These are phyloP conservation scores for Heptranchias perlo DNA, from an alignment of 2,113 vertebrate genomes.

Conservation along the genomic window DNA sequence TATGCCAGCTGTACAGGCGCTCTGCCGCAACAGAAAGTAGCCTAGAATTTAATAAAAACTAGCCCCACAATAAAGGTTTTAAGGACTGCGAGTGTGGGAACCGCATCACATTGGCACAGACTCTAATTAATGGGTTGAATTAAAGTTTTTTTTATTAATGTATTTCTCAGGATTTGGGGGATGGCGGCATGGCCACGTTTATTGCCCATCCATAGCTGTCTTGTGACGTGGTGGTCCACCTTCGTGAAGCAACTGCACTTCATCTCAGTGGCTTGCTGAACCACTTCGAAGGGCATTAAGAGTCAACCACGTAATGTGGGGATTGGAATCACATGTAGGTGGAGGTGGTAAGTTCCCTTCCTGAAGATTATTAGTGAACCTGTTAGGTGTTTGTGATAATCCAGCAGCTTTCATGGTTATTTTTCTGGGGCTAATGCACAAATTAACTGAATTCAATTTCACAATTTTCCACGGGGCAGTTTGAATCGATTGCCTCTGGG, in stretches of 20 bases:
- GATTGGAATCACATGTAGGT: not conserved
- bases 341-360: not conserved
- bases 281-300: not conserved
- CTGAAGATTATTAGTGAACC: not conserved
- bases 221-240: not conserved
- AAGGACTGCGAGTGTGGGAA: not conserved
- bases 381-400: not conserved
- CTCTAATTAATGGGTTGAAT: not conserved
- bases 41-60: not conserved
- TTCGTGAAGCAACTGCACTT: not conserved
- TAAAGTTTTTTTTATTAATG: too few relatives aligned
- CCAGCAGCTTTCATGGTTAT: not conserved
- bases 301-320: not conserved
- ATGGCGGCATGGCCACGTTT: not conserved
- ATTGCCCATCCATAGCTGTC: not conserved
- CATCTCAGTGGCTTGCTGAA: not conserved
- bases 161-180: not conserved
- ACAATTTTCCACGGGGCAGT: not conserved
- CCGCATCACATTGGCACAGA: not conserved
- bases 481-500: not conserved
- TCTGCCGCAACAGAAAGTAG: too few relatives aligned
- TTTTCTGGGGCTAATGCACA: not conserved
- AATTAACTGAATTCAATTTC: not conserved
- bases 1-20: not conserved
- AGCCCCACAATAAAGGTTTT: too few relatives aligned